Conservation (phyloP, 2,797 vertebrate genomes). For the Eulemur albifrons region DNA sequence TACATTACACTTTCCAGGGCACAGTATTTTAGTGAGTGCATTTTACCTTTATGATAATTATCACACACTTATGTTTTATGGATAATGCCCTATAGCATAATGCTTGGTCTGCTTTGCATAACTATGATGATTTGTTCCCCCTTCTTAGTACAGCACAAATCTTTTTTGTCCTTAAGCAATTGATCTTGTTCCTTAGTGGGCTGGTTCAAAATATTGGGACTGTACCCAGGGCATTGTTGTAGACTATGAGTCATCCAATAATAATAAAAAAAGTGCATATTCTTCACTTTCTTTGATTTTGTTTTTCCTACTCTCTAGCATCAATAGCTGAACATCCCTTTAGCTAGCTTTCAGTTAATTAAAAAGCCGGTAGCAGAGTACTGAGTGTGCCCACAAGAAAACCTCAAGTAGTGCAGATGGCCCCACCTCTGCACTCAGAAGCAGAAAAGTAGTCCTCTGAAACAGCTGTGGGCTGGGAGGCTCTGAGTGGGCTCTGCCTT, state of each 20-base stretch:
- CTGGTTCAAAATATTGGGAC: neutral
- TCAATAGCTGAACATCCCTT: neutral
- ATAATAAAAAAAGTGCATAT: neutral
- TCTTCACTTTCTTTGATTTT: neutral
- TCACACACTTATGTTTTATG: slow-evolving; percentile 17
- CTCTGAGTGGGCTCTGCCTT: slow-evolving; percentile 44
- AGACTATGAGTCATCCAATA: neutral
- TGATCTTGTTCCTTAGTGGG: neutral
- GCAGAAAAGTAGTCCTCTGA: neutral
- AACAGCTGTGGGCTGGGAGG: slow-evolving; percentile 15
- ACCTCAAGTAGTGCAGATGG: slow-evolving; percentile 32
- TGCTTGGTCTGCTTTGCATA: neutral
- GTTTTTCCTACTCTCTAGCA: neutral
- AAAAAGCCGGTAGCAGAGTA: slow-evolving; percentile 41
- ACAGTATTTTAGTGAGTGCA: neutral
- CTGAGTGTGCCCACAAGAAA: slow-evolving; percentile 46
- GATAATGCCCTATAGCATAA: neutral
- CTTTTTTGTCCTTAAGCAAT: neutral
- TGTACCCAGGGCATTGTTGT: neutral
- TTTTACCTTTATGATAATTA: slow-evolving; percentile 49
- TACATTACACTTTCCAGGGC: neutral
- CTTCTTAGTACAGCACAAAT: slow-evolving; percentile 4
- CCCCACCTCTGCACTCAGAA: slow-evolving; percentile 13
- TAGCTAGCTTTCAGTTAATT: slow-evolving; percentile 55
- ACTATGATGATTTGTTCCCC: neutral